Evolutionary conservation across 2,888 invertebrate species (phyloP), one percentile per base, ranked within the genome.

Genomic region (Ischnus inquisitorius): DNA sequence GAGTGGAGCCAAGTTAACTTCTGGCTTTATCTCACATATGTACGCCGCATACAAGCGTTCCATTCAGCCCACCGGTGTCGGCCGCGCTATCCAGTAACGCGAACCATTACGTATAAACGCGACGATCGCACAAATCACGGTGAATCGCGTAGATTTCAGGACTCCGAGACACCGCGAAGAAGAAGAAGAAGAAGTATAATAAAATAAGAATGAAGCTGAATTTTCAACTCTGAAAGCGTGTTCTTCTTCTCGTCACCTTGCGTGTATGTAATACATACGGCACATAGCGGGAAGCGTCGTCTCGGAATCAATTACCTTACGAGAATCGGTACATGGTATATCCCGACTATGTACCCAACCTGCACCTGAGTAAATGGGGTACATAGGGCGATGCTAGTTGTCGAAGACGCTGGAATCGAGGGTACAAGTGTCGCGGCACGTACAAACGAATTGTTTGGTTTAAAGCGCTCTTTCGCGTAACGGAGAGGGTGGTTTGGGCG

Each of bases 1-100:
- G 84, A 82, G 78, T 71, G 65, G 75, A 84, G 84, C 84, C 84
- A 84, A 84, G 84, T 84, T 82, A 84, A 84, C 84, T 84, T 84
- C 75, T 79, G 75, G 65, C 65, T 75, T 78, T 54, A 72, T 67
- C 43, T 10, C 71, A 78, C 57, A 71, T 75, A 81, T 82, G 62
- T 39, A 34, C 65, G 75, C 54, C 64, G 64, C 81, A 80, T 76
- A 67, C 41, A 28, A 4, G 25, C 25, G 10, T 14, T 14, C 1
- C 57, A 5, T 6, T 12, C 14, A 4, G 1, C 57, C 14, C 5
- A 3, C 57, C 54, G 22, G 51, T 16, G 10, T 41, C 41, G 62
- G 51, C 62, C 28, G 12, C 54, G 12, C 25, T 57, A 48, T 28
- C 14, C 5, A 14, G n/a, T 12, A 25, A 60, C 28, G 34, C 34